Evolutionary conservation across 1,140 invertebrate genomes (phyloP), one percentile per base, ranked within the genome.

Genomic region (Solenopsis fugax): DNA sequence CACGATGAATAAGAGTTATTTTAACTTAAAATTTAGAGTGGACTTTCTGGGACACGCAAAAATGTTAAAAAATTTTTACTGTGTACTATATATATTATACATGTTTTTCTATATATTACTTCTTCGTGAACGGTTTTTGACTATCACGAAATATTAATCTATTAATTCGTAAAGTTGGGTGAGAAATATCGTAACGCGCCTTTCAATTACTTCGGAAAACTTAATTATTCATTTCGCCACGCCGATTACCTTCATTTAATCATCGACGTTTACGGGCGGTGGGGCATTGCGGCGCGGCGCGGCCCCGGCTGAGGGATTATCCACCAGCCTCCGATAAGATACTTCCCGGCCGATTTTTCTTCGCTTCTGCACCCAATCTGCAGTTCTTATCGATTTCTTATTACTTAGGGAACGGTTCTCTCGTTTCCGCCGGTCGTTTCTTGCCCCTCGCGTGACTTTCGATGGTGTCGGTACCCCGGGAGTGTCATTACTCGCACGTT

Each of bases 371-470:
- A 85, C 56, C 88, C 62, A 77, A 90, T 90, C 85, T 34, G 62
- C 65, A 60, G 71, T 65, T 84, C 76, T 87, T 77, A 90, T 89
- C 89, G 89, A 90, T 90, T 90, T 89, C 85, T 89, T 90, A 89
- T 90, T 90, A 89, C 87, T 76, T 60, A 75, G 45, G 75, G 65
- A 62, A 60, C 37, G 52, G 41, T 65, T 56, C 58, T 41, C 21
- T 24, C 62, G n/a, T 16, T 67, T 48, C 73, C 60, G n/a, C 56
- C 60, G 56, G 56, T 87, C 88, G 71, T 87, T 89, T 60, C 50
- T 71, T 71, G 41, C 45, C 45, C 62, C 85, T 58, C 56, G 54
- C 54, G 24, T 67, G 85, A 86, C 64, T 81, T 86, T 86, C 41
- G 41, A 86, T 45, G 72, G 78, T 84, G 87, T 29, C 24, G 64